Percentiles rank a stretch among this genome's conserved stretches.
These are phyloP conservation scores for Fundulus diaphanus DNA, from an alignment of 2,797 vertebrate genomes.

Conservation along the genomic window DNA sequence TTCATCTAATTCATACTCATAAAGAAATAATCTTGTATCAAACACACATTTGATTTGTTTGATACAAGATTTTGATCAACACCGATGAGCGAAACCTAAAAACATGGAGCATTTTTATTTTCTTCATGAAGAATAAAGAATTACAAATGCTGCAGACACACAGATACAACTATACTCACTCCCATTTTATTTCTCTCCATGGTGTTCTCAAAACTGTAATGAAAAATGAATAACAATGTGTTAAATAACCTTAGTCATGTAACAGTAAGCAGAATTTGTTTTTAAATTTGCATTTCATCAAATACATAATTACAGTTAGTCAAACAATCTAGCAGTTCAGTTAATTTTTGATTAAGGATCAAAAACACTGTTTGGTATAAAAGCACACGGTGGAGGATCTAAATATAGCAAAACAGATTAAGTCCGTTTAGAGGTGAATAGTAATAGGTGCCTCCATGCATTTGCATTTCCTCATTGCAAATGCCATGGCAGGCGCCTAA, in stretches of 20 bases:
- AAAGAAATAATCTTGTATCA: no score
- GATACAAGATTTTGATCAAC: no score
- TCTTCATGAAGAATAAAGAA: no score
- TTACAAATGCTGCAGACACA: neutral
- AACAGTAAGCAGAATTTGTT: neutral
- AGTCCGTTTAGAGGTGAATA: no score
- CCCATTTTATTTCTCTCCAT: constrained; percentile 1
- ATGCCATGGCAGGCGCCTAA: no score
- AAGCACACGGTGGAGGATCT: neutral
- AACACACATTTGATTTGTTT: no score
- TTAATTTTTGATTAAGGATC: neutral
- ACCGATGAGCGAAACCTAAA: neutral
- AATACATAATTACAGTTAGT: neutral
- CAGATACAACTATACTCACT: neutral
- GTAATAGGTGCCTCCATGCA: no score
- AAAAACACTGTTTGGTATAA: neutral
- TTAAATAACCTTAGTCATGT: no score
- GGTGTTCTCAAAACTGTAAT: neutral
- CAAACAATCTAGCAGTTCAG: neutral
- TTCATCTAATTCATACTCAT: no score
- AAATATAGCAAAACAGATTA: neutral
- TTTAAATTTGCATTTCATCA: no score
- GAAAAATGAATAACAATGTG: no score
- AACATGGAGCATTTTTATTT: neutral
- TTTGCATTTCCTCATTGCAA: no score